These are phyloP conservation scores for Bubo bubo DNA, from an alignment of 2,113 vertebrate genomes.

Conservation along the genomic window DNA sequence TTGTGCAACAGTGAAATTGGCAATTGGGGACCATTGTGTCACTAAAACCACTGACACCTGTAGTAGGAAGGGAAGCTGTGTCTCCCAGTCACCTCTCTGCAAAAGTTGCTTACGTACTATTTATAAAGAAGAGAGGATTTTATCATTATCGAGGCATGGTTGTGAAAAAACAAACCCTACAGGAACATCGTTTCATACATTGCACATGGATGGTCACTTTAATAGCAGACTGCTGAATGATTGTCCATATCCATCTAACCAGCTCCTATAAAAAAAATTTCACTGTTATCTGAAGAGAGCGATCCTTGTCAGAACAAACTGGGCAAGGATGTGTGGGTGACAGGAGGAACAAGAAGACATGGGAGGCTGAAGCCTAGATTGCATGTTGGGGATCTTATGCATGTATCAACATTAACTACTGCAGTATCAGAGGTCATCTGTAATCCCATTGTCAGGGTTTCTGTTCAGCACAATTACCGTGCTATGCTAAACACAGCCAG, in stretches of 20 bases:
- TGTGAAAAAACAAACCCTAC: background rate
- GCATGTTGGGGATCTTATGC: background rate
- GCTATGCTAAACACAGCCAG: conserved; percentile 16
- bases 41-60: background rate
- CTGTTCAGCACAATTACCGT: background rate
- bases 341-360: background rate
- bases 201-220: background rate
- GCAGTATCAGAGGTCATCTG: background rate
- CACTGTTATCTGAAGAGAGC: background rate
- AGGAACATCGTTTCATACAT: background rate
- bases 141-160: rapidly evolving
- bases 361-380: background rate
- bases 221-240: background rate
- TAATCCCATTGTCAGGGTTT: background rate
- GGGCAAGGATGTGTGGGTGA: background rate
- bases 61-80: background rate
- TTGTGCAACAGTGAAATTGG: background rate
- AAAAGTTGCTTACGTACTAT: background rate
- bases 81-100: background rate
- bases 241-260: background rate
- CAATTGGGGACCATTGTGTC: background rate
- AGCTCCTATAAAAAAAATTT: background rate
- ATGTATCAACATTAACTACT: conserved; percentile 26
- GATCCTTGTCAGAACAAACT: background rate
- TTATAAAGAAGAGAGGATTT: background rate